Evolutionary conservation across 2,113 vertebrate genomes (phyloP), one percentile per base, ranked within the genome.

Genomic region (Podilymbus podiceps): DNA sequence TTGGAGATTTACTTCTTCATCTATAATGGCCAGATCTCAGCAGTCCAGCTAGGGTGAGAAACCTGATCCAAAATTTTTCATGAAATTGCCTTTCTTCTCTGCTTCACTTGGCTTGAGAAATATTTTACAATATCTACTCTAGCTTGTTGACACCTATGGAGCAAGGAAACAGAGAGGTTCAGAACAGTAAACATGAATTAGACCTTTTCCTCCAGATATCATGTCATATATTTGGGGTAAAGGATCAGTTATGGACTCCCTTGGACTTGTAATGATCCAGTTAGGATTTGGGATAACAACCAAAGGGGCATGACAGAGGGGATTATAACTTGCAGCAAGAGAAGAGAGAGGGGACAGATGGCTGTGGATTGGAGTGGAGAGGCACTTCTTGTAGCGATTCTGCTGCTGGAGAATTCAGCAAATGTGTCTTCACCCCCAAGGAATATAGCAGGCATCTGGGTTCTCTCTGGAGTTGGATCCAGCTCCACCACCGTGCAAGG

Each of bases 401-500:
- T 88, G 60, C 42, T 85, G 42, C 31, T 66, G 69, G 50, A 68
- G 44, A 74, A 47, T 68, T 49, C 72, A 84, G 35, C 23, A 40
- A 27, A 40, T 3, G 58, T 21, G 27, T 23, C n/a, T 79, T 85
- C 13, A 30, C 3, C 24, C 42, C 27, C 19, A 49, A 20, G 31
- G 53, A 80, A 44, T 52, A 33, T 23, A 83, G 14, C 44, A 62
- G 67, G 14, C 0, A 0, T 27, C 33, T 46, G 72, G 10, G 27
- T 49, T 94, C 0, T 0, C 58, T 66, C 40, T 46, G 6, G 55
- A 58, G 63, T 52, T 84, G 80, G 50, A 67, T 74, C 42, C 55
- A 71, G 2, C 33, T n/a, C 27, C 16, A 15, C 14, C 18, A 20
- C 0, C 0, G n/a, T 22, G 42, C n/a, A 75, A 81, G 42, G 6